Evolutionary conservation across 2,797 vertebrate species (phyloP), one percentile per base, ranked within the genome.

Genomic region (Myotis pilosus): DNA sequence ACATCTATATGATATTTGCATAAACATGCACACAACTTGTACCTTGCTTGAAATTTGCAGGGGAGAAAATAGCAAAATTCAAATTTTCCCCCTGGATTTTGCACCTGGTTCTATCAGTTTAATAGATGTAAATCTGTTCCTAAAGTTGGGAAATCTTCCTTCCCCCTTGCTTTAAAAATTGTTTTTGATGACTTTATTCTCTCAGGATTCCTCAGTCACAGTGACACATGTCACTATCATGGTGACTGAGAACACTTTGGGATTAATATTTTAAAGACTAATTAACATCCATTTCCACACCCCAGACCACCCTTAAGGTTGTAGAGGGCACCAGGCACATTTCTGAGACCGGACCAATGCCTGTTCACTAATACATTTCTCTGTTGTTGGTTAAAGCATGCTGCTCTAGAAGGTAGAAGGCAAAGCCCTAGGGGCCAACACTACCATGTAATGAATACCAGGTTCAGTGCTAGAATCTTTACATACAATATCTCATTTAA

Each of bases 121-220:
- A 86, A 96, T 91, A 92, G 79, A 82, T 94, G 75, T 36, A 95
- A 94, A 94, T 92, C 87, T 89, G 74, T 22, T 89, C 47, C 71
- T 41, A 71, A 95, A 47, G 38, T 72, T 94, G 80, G 60, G 47
- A 95, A 94, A 94, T 41, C 20, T 95, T 94, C 57, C 72, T 94
- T 95, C 44, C 20, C 83, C 33, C 79, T 41, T 78, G 69, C 38
- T 89, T 94, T 16, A 47, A 69, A 55, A 23, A n/a, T 25, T 25
- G 33, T 60, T 94, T 96, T 78, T 85, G 51, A 96, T 96, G 87
- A 91, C 51, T 87, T 89, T 91, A 87, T 89, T 97, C 82, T 93
- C 82, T 95, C 51, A 89, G 66, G 91, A 91, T 92, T 93, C 38
- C 76, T 91, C 38, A 64, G 86, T 94, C 74, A 83, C 47, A 72